phyloP scores from a whole-genome alignment of 2,113 vertebrate species.

The Nothoprocta perdicaria region DNA sequence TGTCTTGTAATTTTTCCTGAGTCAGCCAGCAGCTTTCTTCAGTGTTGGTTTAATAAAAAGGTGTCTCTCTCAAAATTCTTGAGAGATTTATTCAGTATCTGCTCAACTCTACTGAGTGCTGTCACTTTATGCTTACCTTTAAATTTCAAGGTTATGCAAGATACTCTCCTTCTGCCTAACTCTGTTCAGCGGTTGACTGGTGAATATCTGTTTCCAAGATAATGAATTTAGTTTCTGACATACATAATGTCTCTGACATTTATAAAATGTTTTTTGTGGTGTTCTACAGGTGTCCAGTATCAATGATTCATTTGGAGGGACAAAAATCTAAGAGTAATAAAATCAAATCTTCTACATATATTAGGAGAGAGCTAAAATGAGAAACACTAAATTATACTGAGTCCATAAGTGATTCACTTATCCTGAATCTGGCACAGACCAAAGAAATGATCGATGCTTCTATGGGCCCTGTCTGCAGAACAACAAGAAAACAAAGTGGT shows the following conservation, averaged over 20 bases:
- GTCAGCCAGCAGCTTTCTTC: background rate
- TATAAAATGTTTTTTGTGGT: background rate
- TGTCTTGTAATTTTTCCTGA: background rate
- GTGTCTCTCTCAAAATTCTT: background rate
- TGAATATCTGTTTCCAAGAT: background rate
- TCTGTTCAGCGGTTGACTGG: background rate
- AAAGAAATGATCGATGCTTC: background rate
- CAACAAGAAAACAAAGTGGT: background rate
- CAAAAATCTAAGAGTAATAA: background rate
- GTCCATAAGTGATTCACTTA: background rate
- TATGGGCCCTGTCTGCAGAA: background rate
- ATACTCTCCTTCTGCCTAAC: background rate
- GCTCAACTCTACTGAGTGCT: background rate
- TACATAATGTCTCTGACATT: background rate
- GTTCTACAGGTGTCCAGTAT: too few species aligned
- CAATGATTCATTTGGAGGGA: background rate
- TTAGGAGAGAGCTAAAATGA: background rate
- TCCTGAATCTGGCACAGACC: background rate
- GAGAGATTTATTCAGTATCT: background rate
- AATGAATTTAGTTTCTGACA: background rate
- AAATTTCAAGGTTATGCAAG: background rate
- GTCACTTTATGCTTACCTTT: background rate
- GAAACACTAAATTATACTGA: background rate
- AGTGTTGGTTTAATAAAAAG: background rate
- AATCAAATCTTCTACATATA: background rate